Conservation (phyloP, 2,113 vertebrate genomes). For the Aegithalos caudatus region DNA sequence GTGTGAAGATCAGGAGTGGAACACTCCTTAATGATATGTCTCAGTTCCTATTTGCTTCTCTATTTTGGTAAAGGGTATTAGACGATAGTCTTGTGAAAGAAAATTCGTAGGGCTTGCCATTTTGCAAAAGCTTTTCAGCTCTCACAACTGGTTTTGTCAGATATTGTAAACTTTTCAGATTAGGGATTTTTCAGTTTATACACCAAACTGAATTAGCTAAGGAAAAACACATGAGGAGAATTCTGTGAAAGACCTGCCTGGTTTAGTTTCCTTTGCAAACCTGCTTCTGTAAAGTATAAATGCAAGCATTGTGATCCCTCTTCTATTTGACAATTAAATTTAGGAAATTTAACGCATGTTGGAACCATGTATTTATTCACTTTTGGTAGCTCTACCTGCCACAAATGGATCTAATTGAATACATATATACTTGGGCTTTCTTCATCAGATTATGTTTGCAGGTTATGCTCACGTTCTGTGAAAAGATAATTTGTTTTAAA, state of each 20-base stretch:
- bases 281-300: background rate
- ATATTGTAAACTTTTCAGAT: background rate
- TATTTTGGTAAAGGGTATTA: background rate
- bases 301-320: background rate
- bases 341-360: background rate
- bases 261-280: background rate
- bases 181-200: background rate
- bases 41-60: background rate
- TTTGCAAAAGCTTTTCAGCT: background rate
- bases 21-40: rapidly evolving
- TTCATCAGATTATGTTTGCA: background rate
- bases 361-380: background rate
- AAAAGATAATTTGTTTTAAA: background rate
- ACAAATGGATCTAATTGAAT: background rate
- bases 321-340: background rate
- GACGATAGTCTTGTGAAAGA: background rate
- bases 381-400: background rate
- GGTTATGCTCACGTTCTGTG: background rate
- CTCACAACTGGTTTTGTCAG: background rate
- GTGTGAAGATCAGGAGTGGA: rapidly evolving
- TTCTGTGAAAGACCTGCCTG: background rate
- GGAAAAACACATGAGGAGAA: background rate
- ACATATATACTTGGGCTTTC: background rate
- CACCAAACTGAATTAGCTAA: background rate
- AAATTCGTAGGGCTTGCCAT: background rate